phyloP scores from a whole-genome alignment of 53 echinoderm and acorn worm species.

The Apostichopus leukothele region DNA sequence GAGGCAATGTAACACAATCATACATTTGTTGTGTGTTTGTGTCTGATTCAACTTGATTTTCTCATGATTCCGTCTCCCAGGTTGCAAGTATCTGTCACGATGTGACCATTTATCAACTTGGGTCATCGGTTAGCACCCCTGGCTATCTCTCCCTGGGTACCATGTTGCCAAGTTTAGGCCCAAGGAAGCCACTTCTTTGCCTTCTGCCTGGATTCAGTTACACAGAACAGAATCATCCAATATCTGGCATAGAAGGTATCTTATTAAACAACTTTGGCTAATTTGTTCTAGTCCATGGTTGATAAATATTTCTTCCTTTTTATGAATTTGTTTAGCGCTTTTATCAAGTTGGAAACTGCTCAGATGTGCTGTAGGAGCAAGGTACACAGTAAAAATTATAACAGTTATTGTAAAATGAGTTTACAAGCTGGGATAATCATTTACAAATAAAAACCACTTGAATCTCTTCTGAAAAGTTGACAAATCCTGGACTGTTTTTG shows the following conservation, averaged over 20 bases:
- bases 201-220: conserved; percentile 55
- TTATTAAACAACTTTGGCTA: too few species aligned
- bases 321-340: too few species aligned
- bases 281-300: too few species aligned
- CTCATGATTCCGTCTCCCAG: background rate
- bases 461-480: too few species aligned
- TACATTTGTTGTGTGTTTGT: background rate
- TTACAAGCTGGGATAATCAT: too few species aligned
- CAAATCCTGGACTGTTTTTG: too few species aligned
- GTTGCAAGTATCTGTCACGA: conserved; percentile 65
- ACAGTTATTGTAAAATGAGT: too few species aligned
- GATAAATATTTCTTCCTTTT: too few species aligned
- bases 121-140: conserved; percentile 56
- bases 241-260: background rate
- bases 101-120: conserved; percentile 84
- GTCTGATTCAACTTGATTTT: background rate
- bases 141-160: conserved; percentile 50
- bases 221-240: background rate
- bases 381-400: too few species aligned
- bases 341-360: too few species aligned
- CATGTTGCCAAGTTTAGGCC: conserved; percentile 44
- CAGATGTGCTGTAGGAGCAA: too few species aligned
- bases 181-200: conserved; percentile 69
- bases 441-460: too few species aligned
- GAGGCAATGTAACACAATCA: background rate